A percentile compares a stretch with the other conserved stretches of the same genome.
Evolutionary conservation across 2,797 vertebrate genomes (phyloP).

Genomic region (Anisognathus igniventris): DNA sequence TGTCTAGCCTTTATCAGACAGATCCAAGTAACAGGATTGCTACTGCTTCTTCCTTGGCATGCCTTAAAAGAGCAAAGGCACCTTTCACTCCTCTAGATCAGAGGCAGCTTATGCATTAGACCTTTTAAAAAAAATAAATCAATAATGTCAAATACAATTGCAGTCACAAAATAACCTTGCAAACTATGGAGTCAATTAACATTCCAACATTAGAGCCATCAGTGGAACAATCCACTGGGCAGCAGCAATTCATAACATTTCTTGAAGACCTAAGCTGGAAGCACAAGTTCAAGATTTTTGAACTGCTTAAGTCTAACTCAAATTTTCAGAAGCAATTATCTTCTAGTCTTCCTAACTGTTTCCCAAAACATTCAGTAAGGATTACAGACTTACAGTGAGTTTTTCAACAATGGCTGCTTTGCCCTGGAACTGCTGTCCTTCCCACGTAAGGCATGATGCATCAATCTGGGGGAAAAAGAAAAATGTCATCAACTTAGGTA

Average conservation of each 20-base stretch:
- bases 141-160: not conserved
- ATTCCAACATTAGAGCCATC: not conserved
- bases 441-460: slow-evolving; percentile 98
- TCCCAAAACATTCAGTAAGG: not conserved
- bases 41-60: not conserved
- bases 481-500: not conserved
- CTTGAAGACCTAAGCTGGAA: not conserved
- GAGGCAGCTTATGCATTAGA: not conserved
- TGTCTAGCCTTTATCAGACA: not conserved
- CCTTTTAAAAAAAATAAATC: not conserved
- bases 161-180: not conserved
- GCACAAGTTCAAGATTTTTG: not conserved
- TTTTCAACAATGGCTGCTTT: slow-evolving; percentile 97
- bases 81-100: not conserved
- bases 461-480: slow-evolving; percentile 82
- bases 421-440: slow-evolving; percentile 96
- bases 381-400: slow-evolving; percentile 86
- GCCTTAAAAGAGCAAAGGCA: not conserved
- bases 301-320: not conserved
- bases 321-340: not conserved
- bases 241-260: not conserved
- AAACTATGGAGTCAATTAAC: not conserved
- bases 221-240: not conserved
- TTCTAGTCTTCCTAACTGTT: not conserved
- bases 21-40: not conserved